Base-by-base conservation (phyloP, 1,140 invertebrate genomes). In the Drosophila willistoni region DNA sequence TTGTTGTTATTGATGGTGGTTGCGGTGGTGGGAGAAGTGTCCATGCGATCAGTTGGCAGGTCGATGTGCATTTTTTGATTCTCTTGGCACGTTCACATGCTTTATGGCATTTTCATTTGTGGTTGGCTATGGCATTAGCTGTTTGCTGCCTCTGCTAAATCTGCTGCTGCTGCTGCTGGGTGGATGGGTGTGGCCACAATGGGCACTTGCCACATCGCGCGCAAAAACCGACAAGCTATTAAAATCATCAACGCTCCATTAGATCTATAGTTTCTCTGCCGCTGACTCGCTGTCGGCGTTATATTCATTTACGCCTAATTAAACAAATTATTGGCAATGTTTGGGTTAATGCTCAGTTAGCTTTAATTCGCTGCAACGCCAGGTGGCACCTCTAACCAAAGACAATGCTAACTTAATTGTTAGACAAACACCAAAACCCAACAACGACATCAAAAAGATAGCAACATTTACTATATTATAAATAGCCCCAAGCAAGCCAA, bases 221-320 rank as follows among this genome's bases (percentile, higher is more conserved):
- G 65, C 68, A 86, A 70, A 70, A 86, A 76, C 79, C 83, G 79
- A 75, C 82, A 73, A 89, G 76, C 83, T 61, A 89, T 86, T 86
- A 86, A 83, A 89, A 84, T 89, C 83, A 71, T 84, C 77, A 68
- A 86, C 80, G 83, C 83, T 86, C 84, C 83, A 86, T 86, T 86
- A 86, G 84, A 79, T 51, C 17, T 22, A 19, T 10, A 51, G 44
- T 51, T 22, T n/a, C 34, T 9, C 34, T 39, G 36, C 36, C 12
- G 73, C 25, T 56, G 66, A 63, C 47, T 29, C 71, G 78, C 72
- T 64, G 82, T 71, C 75, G 65, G 83, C 84, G 69, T 12, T 51
- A 51, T 19, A 19, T 51, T 83, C 83, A 83, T 86, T 84, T 84
- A 87, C 84, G 84, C 84, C 80, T 87, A 87, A 87, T 87, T 87